Conservation (phyloP, 2,797 vertebrate genomes). For the Pagetopsis macropterus region DNA sequence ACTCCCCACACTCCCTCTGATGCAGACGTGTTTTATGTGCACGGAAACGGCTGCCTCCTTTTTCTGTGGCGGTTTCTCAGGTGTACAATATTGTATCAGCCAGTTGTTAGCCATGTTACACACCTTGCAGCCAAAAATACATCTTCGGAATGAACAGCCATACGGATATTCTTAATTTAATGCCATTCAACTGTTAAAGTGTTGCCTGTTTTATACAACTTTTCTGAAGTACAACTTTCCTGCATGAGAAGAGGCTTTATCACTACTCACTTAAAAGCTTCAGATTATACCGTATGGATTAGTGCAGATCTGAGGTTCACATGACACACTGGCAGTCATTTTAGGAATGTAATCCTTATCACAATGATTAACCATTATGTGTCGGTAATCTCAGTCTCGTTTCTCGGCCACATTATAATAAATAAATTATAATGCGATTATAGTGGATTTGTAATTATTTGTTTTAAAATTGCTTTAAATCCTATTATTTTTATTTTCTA, state of each 20-base stretch:
- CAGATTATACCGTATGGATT: constrained; percentile 1
- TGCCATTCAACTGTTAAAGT: not conserved
- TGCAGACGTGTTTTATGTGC: constrained; percentile 14
- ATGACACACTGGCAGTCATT: not conserved
- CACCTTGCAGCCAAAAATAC: not conserved
- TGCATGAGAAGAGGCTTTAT: constrained; percentile 5
- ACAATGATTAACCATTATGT: not conserved
- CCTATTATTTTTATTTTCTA: constrained; percentile 20
- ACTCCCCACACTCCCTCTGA: constrained; percentile 17
- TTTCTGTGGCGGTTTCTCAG: constrained; percentile 24
- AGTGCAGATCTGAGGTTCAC: constrained; percentile 3
- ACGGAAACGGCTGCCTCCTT: constrained; percentile 16
- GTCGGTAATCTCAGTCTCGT: not conserved
- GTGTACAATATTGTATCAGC: constrained; percentile 32
- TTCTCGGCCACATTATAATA: constrained; percentile 5
- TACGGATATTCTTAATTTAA: not conserved
- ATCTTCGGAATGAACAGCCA: not conserved
- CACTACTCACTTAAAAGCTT: constrained; percentile 1
- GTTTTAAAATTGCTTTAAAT: constrained; percentile 30
- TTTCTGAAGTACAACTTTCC: not conserved
- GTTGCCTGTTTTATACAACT: not conserved
- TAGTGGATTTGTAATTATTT: constrained; percentile 27
- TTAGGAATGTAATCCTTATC: constrained; percentile 8
- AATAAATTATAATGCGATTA: constrained; percentile 29
- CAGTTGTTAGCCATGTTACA: not conserved